These are phyloP conservation scores for Gymnocypris eckloni DNA, from an alignment of 2,797 vertebrate species.

Conservation along the genomic window DNA sequence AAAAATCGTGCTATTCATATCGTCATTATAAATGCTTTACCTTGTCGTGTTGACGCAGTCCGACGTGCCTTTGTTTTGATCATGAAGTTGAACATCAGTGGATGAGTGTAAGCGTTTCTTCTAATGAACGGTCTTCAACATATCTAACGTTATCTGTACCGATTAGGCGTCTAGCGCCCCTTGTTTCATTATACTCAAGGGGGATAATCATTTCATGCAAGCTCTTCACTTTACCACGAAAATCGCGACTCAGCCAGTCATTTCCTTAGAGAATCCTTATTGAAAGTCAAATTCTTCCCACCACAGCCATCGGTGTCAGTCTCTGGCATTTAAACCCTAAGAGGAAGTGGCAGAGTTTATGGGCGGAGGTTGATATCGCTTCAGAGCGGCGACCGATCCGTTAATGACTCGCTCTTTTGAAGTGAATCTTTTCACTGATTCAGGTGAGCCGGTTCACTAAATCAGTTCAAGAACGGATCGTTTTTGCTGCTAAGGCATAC, in stretches of 20 bases:
- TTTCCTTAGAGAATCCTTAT: constrained; percentile 26
- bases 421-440: background rate
- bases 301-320: background rate
- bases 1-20: background rate
- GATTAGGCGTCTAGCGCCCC: background rate
- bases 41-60: constrained; percentile 7
- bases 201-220: constrained; percentile 20
- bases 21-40: background rate
- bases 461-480: background rate
- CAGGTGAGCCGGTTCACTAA: background rate
- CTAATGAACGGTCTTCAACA: background rate
- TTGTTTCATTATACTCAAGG: background rate
- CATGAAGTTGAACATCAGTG: constrained; percentile 2
- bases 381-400: background rate
- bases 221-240: background rate
- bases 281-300: background rate
- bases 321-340: constrained; percentile 10
- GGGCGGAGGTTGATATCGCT: constrained; percentile 40
- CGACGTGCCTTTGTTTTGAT: constrained; percentile 1
- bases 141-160: background rate
- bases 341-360: constrained; percentile 35
- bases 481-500: background rate
- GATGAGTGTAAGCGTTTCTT: background rate
- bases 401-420: constrained; percentile 2
- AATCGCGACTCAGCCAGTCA: background rate